Base-by-base conservation (phyloP, 2,113 vertebrate species). In the Salvelinus namaycush region DNA sequence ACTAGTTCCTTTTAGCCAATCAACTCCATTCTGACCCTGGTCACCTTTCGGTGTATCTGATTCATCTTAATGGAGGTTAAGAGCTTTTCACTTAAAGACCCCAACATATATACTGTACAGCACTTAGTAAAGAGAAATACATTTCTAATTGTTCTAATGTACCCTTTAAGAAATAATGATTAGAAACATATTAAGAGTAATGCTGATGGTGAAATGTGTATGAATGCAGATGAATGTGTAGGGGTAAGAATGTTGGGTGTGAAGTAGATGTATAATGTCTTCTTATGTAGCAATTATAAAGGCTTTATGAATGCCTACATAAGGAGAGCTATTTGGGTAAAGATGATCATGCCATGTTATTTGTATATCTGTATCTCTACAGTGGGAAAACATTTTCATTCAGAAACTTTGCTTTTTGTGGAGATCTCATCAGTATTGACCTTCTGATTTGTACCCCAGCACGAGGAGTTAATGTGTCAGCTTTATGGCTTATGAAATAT, bases 401-500 rank as follows among this genome's bases (percentile, higher is more conserved):
- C 44, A 51, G 39, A 54, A 22, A 72, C 65, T 67, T 78, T 11
- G 70, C 7, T 39, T 34, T 34, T 34, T 34, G 31, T 34, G 34
- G 6, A 1, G 7, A 34, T 39, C 34, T 72, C 24, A 27, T 72
- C 57, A 57, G 24, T 72, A 73, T 78, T 44, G 9, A 7, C 3
- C 60, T 5, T 51, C 39, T 73, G 62, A 78, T 78, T 78, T 67
- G 66, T 54, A 26, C 31, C 9, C 34, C 3, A 24, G 22, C 39
- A 24, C 57, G 4, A 11, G 20, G n/a, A 76, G 68, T 22, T n/a
- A 66, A 39, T 66, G 26, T 29, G 48, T 44, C 62, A 65, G 20
- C 48, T 67, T 78, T 72, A 73, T 78, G 5, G 76, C 34, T 31
- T 39, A 49, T 54, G 76, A 72, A 78, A 78, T 73, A 72, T 72